These are phyloP conservation scores for Ammodytes marinus DNA, from an alignment of 2,113 vertebrate species.

Conservation along the genomic window DNA sequence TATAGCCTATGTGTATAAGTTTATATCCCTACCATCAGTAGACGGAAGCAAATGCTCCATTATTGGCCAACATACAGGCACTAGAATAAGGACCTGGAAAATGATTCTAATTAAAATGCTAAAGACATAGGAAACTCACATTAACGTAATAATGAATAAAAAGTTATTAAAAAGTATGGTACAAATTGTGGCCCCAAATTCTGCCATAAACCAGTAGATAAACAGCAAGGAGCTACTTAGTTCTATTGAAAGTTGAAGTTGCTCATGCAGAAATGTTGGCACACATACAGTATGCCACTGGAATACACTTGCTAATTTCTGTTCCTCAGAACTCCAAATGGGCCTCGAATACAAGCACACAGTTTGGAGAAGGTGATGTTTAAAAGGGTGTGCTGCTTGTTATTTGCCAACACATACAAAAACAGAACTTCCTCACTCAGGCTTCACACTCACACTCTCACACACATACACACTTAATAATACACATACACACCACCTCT, in stretches of 20 bases:
- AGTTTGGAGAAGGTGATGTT: neutral
- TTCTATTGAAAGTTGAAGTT: neutral
- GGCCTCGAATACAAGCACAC: neutral
- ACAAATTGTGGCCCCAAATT: too few relatives aligned
- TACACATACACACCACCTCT: neutral
- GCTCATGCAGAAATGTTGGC: neutral
- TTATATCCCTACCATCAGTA: too few relatives aligned
- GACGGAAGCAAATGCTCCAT: too few relatives aligned
- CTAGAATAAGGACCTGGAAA: too few relatives aligned
- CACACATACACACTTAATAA: neutral
- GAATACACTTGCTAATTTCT: neutral
- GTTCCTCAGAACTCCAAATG: neutral
- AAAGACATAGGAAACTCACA: neutral
- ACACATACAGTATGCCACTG: neutral
- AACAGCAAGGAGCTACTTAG: neutral
- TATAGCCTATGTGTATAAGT: too few relatives aligned
- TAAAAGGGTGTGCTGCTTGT: neutral
- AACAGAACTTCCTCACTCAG: neutral
- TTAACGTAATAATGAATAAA: neutral
- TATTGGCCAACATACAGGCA: too few relatives aligned
- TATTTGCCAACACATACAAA: conserved; percentile 1
- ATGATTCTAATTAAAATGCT: neutral
- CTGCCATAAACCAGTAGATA: neutral
- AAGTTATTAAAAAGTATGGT: too few relatives aligned
- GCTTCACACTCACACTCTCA: neutral